Conservation (phyloP, 2,888 invertebrate genomes). For the Diarsia dahlii region DNA sequence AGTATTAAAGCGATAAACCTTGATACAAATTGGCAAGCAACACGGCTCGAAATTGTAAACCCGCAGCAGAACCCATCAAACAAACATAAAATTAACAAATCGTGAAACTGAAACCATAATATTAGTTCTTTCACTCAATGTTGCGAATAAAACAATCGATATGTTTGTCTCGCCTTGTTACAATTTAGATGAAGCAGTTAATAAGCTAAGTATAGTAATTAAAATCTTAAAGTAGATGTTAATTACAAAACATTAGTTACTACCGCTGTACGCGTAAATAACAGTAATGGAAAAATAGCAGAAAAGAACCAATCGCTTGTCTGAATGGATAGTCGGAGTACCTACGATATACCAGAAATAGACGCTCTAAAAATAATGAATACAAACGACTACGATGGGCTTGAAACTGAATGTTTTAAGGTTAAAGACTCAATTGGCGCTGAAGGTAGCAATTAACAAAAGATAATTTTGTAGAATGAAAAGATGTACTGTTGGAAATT, state of each 20-base stretch:
- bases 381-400: neutral
- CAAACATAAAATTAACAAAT: conserved; percentile 48
- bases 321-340: conserved; percentile 9
- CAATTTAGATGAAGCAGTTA: conserved; percentile 12
- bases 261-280: neutral
- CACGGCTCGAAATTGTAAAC: conserved; percentile 24
- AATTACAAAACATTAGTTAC: neutral
- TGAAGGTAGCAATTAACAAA: neutral
- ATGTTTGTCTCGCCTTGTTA: conserved; percentile 19
- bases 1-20: conserved; percentile 37
- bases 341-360: conserved; percentile 12
- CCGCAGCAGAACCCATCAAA: conserved; percentile 29
- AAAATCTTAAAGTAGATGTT: conserved; percentile 8
- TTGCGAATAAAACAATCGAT: conserved; percentile 28
- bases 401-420: conserved; percentile 23
- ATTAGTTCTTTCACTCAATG: conserved; percentile 25
- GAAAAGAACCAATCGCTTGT: neutral
- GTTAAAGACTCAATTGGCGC: neutral
- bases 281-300: neutral
- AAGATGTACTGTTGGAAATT: neutral
- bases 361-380: conserved; percentile 30
- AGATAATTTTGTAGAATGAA: neutral
- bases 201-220: conserved; percentile 3
- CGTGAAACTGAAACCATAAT: conserved; percentile 35
- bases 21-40: conserved; percentile 44